Evolutionary conservation across 1,140 invertebrate genomes (phyloP).

Genomic region (Bicyclus anynana): DNA sequence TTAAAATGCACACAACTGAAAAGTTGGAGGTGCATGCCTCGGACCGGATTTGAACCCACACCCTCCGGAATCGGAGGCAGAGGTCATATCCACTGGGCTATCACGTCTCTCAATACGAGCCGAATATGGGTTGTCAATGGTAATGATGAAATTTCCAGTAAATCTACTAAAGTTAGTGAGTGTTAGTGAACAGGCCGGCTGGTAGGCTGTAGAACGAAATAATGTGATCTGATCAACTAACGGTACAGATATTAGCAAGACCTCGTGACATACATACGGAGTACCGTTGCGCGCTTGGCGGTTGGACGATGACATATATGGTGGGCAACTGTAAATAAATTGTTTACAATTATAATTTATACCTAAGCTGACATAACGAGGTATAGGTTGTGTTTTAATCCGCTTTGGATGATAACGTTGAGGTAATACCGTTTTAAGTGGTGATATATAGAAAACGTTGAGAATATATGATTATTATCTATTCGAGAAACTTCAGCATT

Average conservation of each 20-base stretch:
- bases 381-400: background rate
- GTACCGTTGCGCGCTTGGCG: slow-evolving; percentile 23
- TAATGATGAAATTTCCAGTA: no score
- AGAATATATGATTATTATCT: no score
- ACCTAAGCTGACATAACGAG: slow-evolving; percentile 17
- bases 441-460: background rate
- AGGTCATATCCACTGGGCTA: no score
- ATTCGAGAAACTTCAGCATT: no score
- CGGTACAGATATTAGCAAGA: slow-evolving; percentile 66
- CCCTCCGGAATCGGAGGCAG: no score
- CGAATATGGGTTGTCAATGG: no score
- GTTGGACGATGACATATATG: slow-evolving; percentile 24
- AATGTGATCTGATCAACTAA: slow-evolving; percentile 43
- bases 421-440: background rate
- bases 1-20: no score
- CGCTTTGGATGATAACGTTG: background rate
- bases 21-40: no score
- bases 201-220: slow-evolving; percentile 5
- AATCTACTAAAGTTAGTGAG: no score
- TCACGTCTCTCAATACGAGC: no score
- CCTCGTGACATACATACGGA: slow-evolving; percentile 64
- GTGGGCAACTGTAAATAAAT: slow-evolving; percentile 19
- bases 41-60: no score
- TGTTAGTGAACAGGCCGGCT: background rate
- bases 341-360: slow-evolving; percentile 15